Conservation (phyloP, 2,797 vertebrate species). For the Acipenser transmontanus region DNA sequence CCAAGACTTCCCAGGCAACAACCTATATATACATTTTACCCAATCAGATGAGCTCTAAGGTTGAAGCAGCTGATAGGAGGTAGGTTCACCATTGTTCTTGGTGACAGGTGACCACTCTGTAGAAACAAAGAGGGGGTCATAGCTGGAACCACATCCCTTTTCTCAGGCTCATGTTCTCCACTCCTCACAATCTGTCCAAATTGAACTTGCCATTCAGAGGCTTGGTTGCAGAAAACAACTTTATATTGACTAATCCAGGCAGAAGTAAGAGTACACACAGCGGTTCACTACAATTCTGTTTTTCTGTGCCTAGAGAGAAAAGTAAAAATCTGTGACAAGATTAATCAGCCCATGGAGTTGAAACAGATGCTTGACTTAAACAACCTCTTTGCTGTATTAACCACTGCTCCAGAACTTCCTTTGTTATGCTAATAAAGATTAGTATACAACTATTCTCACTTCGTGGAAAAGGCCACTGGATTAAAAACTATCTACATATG, state of each 20-base stretch:
- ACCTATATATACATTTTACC: slow-evolving; percentile 36
- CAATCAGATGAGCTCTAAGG: slow-evolving; percentile 42
- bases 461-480: slow-evolving; percentile 49
- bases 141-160: slow-evolving; percentile 51
- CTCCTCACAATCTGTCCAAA: slow-evolving; percentile 71
- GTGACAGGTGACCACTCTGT: slow-evolving; percentile 67
- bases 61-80: slow-evolving; percentile 33
- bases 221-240: slow-evolving; percentile 62
- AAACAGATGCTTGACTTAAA: slow-evolving; percentile 65
- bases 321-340: slow-evolving; percentile 38
- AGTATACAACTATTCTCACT: slow-evolving; percentile 56
- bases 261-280: slow-evolving; percentile 57
- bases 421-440: slow-evolving; percentile 69
- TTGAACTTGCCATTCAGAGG: slow-evolving; percentile 61
- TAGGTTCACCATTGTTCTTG: slow-evolving; percentile 41
- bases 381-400: slow-evolving; percentile 56
- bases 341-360: slow-evolving; percentile 54
- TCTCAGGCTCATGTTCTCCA: slow-evolving; percentile 64
- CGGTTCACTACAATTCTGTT: slow-evolving; percentile 38
- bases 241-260: slow-evolving; percentile 66
- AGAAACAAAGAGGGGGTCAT: slow-evolving; percentile 65
- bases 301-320: slow-evolving; percentile 21
- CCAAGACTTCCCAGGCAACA: slow-evolving; percentile 47
- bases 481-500: slow-evolving; percentile 30
- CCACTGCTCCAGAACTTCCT: slow-evolving; percentile 53